These are phyloP conservation scores for Cartodere bifasciata DNA, from an alignment of 2,888 invertebrate genomes.

Conservation along the genomic window DNA sequence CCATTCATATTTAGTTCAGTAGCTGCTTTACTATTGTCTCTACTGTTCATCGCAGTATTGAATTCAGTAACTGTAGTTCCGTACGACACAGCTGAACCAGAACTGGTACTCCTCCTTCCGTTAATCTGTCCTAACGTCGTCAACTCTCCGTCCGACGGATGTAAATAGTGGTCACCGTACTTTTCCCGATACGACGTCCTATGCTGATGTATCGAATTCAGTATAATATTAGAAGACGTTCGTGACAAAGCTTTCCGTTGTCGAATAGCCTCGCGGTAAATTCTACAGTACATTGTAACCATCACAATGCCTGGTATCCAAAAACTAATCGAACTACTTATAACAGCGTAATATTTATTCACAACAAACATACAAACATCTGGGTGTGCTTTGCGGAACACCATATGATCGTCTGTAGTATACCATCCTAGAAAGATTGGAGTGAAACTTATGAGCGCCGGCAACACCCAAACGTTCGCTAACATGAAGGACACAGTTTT, in stretches of 20 bases:
- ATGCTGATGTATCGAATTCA: slow-evolving; percentile 75
- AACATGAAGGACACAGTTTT: slow-evolving; percentile 69
- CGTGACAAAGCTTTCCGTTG: slow-evolving; percentile 71
- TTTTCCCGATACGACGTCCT: slow-evolving; percentile 50
- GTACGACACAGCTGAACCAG: slow-evolving; percentile 37
- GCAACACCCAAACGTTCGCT: slow-evolving; percentile 82
- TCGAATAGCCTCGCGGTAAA: slow-evolving; percentile 69
- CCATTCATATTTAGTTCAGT: slow-evolving; percentile 61
- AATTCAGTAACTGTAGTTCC: slow-evolving; percentile 38
- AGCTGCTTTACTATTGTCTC: slow-evolving; percentile 47
- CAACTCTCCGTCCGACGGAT: slow-evolving; percentile 47
- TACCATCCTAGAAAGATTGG: slow-evolving; percentile 87
- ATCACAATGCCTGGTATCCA: slow-evolving; percentile 89
- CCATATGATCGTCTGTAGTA: slow-evolving; percentile 48
- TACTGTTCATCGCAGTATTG: slow-evolving; percentile 31
- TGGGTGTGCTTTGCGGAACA: slow-evolving; percentile 47
- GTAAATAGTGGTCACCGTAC: slow-evolving; percentile 40
- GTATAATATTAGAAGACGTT: slow-evolving; percentile 74
- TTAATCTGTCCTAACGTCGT: slow-evolving; percentile 40
- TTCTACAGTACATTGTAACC: slow-evolving; percentile 83
- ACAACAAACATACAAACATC: slow-evolving; percentile 74
- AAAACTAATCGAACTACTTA: slow-evolving; percentile 82
- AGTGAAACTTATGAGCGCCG: slow-evolving; percentile 83
- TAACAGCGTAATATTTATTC: slow-evolving; percentile 75
- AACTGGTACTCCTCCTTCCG: slow-evolving; percentile 47